Evolutionary conservation across 2,113 vertebrate genomes (phyloP).

Genomic region (Gymnocephalus cernua): DNA sequence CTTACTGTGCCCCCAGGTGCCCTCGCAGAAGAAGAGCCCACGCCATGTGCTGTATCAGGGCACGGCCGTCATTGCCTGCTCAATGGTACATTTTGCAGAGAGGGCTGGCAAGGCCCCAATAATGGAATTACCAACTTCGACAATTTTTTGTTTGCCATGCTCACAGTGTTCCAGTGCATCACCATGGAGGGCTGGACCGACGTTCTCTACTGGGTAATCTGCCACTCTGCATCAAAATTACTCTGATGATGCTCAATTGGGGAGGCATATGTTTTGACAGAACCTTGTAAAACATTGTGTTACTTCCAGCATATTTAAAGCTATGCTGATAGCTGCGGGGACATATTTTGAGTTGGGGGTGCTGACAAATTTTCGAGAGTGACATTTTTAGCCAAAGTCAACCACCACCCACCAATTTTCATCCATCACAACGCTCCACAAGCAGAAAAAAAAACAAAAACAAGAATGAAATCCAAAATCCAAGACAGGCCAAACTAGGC

Average conservation of each 20-base stretch:
- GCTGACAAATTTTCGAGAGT: no score
- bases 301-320: background rate
- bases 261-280: background rate
- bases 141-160: constrained; percentile 98
- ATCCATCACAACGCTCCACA: no score
- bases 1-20: constrained; percentile 81
- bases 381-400: no score
- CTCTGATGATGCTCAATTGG: background rate
- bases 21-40: constrained; percentile 93
- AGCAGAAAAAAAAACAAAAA: no score
- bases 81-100: constrained; percentile 92
- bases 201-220: constrained; percentile 96
- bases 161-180: constrained; percentile 99
- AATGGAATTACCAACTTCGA: constrained; percentile 99
- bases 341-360: no score
- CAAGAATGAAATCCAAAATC: no score
- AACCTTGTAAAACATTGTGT: background rate
- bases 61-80: constrained; percentile 92
- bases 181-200: constrained; percentile 99
- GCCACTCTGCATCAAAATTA: background rate
- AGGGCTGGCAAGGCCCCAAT: constrained; percentile 96
- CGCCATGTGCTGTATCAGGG: constrained; percentile 95
- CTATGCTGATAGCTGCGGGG: no score
- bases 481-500: no score
- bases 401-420: no score